These are phyloP conservation scores for Melieria omissa DNA, from an alignment of 2,888 invertebrate genomes.

Conservation along the genomic window DNA sequence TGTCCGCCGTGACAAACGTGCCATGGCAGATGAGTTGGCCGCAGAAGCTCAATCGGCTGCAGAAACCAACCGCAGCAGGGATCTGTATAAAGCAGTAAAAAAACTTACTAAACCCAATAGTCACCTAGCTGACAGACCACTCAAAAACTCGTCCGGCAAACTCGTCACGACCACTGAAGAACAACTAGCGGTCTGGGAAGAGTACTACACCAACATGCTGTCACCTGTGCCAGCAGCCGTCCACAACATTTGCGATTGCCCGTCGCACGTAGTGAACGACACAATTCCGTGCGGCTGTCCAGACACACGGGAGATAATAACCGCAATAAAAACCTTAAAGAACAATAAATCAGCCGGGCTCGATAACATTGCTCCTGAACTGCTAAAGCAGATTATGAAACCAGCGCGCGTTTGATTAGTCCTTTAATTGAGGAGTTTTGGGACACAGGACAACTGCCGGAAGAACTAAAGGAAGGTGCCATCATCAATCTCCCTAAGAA, in stretches of 20 bases:
- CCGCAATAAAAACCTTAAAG: slow-evolving; percentile 8
- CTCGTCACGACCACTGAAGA: neutral
- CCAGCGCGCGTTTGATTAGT: slow-evolving; percentile 5
- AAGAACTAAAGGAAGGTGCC: slow-evolving; percentile 16
- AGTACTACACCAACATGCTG: neutral
- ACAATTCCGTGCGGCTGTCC: neutral
- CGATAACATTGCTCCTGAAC: neutral
- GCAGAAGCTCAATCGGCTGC: neutral
- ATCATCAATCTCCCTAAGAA: slow-evolving; percentile 15
- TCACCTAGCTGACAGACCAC: neutral
- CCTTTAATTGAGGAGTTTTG: slow-evolving; percentile 5
- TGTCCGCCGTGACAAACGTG: neutral
- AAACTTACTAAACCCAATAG: neutral
- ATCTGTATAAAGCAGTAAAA: neutral
- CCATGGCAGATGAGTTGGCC: neutral
- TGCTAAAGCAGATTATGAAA: slow-evolving; percentile 7
- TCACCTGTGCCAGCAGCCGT: neutral
- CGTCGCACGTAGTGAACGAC: neutral
- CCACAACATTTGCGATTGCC: neutral
- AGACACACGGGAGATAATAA: slow-evolving; percentile 2
- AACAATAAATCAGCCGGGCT: neutral
- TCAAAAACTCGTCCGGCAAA: neutral
- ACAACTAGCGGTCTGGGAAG: slow-evolving; percentile 4
- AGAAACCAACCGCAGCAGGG: neutral
- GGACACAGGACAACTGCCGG: neutral